Percentiles rank a stretch among this genome's conserved stretches.
phyloP scores from a whole-genome alignment of 2,113 vertebrate genomes.

The Mohoua ochrocephala region DNA sequence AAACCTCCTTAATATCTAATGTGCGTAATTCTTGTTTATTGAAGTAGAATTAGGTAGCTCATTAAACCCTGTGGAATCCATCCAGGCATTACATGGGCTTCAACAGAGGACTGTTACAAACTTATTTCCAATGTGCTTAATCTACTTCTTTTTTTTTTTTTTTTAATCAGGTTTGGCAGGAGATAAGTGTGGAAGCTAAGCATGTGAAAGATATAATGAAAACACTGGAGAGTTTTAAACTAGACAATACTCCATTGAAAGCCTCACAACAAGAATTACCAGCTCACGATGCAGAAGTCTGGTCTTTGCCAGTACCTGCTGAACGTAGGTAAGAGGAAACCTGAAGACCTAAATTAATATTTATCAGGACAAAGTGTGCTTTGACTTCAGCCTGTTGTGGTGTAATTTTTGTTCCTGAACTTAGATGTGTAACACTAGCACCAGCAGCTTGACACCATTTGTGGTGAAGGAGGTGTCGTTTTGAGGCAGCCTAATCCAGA shows the following conservation, averaged over 20 bases:
- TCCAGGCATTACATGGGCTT: background rate
- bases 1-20: background rate
- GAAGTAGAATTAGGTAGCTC: background rate
- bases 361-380: background rate
- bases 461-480: background rate
- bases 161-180: slow-evolving; percentile 86
- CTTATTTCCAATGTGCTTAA: background rate
- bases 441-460: background rate
- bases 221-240: slow-evolving; percentile 89
- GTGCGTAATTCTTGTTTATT: background rate
- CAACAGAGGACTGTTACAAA: background rate
- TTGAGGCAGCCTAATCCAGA: background rate
- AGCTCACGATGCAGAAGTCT: slow-evolving; percentile 81
- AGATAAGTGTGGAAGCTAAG: slow-evolving; percentile 90
- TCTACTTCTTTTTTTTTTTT: background rate
- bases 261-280: slow-evolving; percentile 78
- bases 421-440: background rate
- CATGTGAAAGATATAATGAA: slow-evolving; percentile 93
- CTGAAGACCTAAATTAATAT: background rate
- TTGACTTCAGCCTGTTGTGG: background rate
- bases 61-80: background rate
- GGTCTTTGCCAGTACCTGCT: slow-evolving; percentile 84
- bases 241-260: slow-evolving; percentile 82
- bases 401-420: background rate
- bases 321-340: slow-evolving; percentile 82